A percentile compares a stretch with the other conserved stretches of the same genome.
phyloP scores from a whole-genome alignment of 1,140 invertebrate species.

The Danaus plexippus region DNA sequence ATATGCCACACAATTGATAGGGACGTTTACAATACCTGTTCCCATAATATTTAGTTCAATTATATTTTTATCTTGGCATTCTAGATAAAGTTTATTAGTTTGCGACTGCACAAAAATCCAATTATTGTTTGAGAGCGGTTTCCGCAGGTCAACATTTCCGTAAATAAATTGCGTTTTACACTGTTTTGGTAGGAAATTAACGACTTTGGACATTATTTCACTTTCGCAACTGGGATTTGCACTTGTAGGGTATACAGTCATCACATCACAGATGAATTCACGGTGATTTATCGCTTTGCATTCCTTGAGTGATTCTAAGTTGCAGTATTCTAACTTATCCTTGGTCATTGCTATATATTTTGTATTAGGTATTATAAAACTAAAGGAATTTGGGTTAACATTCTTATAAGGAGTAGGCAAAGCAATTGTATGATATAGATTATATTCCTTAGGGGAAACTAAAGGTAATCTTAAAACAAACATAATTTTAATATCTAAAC shows the following conservation, averaged over 20 bases:
- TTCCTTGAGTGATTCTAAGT: constrained; percentile 4
- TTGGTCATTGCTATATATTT: constrained; percentile 19
- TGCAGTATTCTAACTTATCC: constrained; percentile 16
- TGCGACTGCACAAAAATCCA: constrained; percentile 16
- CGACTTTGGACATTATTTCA: constrained; percentile 5
- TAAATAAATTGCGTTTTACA: constrained; percentile 10
- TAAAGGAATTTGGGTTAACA: constrained; percentile 66
- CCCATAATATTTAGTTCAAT: constrained; percentile 14
- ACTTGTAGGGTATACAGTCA: constrained; percentile 4
- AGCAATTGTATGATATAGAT: too few relatives aligned
- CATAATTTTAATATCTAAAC: too few relatives aligned
- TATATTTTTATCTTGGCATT: constrained; percentile 9
- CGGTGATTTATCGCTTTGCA: constrained; percentile 32
- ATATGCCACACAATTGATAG: constrained; percentile 16
- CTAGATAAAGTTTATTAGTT: background rate
- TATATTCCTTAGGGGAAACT: too few relatives aligned
- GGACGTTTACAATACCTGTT: constrained; percentile 14
- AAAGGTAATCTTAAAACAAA: too few relatives aligned
- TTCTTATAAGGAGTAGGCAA: too few relatives aligned
- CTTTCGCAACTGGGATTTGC: constrained; percentile 14
- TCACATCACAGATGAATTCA: constrained; percentile 7
- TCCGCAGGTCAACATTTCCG: constrained; percentile 4
- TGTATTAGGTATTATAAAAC: constrained; percentile 13
- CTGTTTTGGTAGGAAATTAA: background rate
- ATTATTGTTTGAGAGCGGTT: constrained; percentile 8